Base-by-base conservation (phyloP, 2,113 vertebrate genomes). In the Baryphthengus martii region DNA sequence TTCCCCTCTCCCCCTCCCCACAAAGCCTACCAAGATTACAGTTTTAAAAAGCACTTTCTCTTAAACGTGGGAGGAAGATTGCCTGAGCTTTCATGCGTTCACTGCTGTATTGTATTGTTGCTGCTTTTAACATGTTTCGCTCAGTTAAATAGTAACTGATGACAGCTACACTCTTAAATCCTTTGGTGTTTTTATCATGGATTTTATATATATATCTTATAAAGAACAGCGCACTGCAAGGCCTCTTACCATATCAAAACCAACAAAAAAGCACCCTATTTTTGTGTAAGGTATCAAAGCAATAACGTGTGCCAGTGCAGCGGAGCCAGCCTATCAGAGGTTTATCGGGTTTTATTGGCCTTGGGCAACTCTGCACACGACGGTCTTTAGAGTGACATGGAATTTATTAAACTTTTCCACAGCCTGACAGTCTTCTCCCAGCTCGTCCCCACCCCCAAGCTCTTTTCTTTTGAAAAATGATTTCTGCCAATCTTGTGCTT, bases 341-440 rank as follows among this genome's bases (percentile, higher is more conserved):
- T 90, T 95, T 75, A 92, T 96, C 90, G 8, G 81, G 20, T 89
- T 95, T 95, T 94, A 95, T 92, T 89, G 94, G 96, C 95, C 96
- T 93, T 90, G 94, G 92, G 96, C 86, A 68, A 94, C 96, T 96
- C 87, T 70, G 95, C 90, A 86, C 95, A 95, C 77, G 56, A 78
- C 8, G 66, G 94, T 97, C 97, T 96, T 97, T 93, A 97, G 97
- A 97, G 93, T 96, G 97, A 98, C 96, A 91, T 95, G 95, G 97
- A 97, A 96, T 97, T 97, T 96, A 97, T 97, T 97, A 96, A 97
- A 97, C 96, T 96, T 98, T 95, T 91, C 97, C 91, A 85, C 92
- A 52, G 70, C 89, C 92, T 79, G 78, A 96, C 94, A 96, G 96
- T 78, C 95, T 91, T 92, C 90, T 95, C 70, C 65, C 72, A 88